Conservation (phyloP, 2,888 invertebrate species). For the Stramonita haemastoma region DNA sequence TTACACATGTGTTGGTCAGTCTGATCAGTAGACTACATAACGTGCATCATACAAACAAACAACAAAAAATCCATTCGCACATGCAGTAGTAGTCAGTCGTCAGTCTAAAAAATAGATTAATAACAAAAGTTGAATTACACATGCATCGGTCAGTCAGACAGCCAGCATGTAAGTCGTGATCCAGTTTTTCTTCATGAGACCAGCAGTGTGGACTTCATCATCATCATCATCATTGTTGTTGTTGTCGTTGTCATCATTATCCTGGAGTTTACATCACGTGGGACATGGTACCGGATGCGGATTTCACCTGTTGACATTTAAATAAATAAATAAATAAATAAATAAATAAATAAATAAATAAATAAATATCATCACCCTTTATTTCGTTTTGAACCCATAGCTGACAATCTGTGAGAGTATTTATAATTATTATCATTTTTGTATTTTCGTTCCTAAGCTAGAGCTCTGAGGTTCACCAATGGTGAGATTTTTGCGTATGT, state of each 20-base stretch:
- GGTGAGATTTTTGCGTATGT: no score
- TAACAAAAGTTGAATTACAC: not conserved
- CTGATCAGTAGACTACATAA: no score
- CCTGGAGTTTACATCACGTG: constrained; percentile 57
- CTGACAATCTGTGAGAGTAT: not conserved
- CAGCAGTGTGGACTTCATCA: not conserved
- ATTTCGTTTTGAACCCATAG: not conserved
- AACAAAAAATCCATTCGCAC: no score
- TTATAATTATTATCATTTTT: no score
- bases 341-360: no score
- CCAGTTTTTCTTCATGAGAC: not conserved
- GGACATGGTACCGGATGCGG: constrained; percentile 64
- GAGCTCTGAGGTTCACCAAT: no score
- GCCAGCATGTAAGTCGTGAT: not conserved
- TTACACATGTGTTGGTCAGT: no score
- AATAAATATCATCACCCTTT: no score
- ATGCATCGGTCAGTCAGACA: not conserved
- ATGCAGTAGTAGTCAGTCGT: no score
- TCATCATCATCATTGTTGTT: no score
- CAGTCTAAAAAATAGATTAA: not conserved
- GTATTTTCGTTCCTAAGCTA: no score
- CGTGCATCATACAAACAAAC: no score
- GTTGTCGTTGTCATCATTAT: not conserved
- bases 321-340: not conserved
- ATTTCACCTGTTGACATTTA: constrained; percentile 57